Base-by-base conservation (phyloP, 2,113 vertebrate species). In the Nycticebus coucang region DNA sequence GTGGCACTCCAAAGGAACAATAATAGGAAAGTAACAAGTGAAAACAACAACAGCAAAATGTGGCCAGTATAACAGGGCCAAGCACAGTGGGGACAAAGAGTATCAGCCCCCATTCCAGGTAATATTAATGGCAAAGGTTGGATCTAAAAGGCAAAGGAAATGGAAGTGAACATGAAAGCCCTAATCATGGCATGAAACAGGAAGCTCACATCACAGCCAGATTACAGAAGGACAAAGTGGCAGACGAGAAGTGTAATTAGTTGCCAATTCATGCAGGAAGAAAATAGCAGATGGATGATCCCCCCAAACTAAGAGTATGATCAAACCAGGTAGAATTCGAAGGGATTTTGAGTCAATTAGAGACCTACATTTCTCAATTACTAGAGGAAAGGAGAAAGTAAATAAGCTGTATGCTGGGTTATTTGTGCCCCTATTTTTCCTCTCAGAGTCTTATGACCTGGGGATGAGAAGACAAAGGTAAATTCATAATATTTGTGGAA, bases 291-390 rank as follows among this genome's bases (percentile, higher is more conserved):
- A 53, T 35, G 10, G 10, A 7, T 72, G 77, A 91, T 9, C 18
- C 35, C 35, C 81, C 78, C 85, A 15, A 89, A 83, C 11, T 50
- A 62, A 55, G 5, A 17, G 28, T 66, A 18, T 90, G 15, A 35
- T 15, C 19, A 33, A 37, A 84, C 6, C 7, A 62, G 5, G 10
- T 89, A 1, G 60, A 82, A 78, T 30, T 95, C 71, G 55, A 91
- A 97, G n/a, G 0, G 33, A 89, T 87, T 90, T 50, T 95, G 77
- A 86, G 17, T 93, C 50, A 87, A 15, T 60, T 80, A 81, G 21
- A 96, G 30, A 62, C 15, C n/a, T 22, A 82, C 50, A 74, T 37
- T 92, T 24, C 57, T 93, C 45, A 72, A 37, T 62, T 93, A 68
- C 12, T 82, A 86, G 28, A 74, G 45, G 7, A 91, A 57, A 8